These are phyloP conservation scores for Acanthosepion pharaonis DNA, from an alignment of 2,888 invertebrate genomes.

Conservation along the genomic window DNA sequence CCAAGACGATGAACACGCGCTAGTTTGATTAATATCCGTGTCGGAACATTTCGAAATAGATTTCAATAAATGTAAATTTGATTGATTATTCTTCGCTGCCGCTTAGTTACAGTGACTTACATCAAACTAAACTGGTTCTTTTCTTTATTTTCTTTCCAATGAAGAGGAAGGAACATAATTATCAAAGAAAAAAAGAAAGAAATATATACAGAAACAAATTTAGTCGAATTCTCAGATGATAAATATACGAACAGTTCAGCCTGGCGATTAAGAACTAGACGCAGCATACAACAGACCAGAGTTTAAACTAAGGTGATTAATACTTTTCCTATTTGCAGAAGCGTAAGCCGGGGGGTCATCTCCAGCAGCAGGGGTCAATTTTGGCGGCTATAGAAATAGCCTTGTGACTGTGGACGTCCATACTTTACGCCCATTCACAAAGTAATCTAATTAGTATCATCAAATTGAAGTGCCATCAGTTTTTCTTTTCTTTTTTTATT, in stretches of 20 bases:
- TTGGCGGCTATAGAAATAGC: conserved; percentile 9
- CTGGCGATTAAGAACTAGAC: neutral
- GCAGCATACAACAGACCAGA: neutral
- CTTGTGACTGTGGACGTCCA: neutral
- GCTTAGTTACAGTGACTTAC: conserved; percentile 9
- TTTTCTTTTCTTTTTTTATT: neutral
- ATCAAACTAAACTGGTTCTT: neutral
- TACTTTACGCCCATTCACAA: neutral
- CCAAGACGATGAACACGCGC: neutral
- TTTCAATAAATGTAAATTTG: conserved; percentile 22
- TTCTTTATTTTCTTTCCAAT: neutral
- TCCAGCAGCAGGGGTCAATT: neutral
- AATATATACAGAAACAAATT: neutral
- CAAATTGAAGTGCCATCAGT: neutral
- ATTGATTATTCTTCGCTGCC: neutral
- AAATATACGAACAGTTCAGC: neutral
- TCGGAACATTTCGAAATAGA: conserved; percentile 33
- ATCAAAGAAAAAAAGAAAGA: neutral
- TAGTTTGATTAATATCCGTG: neutral
- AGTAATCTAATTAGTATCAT: neutral
- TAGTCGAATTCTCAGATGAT: neutral
- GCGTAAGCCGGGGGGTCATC: neutral
- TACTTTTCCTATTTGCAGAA: neutral
- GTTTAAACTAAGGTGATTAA: conserved; percentile 33
- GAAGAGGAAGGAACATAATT: neutral